Evolutionary conservation across 2,113 vertebrate species (phyloP).

Genomic region (Ranitomeya imitator): DNA sequence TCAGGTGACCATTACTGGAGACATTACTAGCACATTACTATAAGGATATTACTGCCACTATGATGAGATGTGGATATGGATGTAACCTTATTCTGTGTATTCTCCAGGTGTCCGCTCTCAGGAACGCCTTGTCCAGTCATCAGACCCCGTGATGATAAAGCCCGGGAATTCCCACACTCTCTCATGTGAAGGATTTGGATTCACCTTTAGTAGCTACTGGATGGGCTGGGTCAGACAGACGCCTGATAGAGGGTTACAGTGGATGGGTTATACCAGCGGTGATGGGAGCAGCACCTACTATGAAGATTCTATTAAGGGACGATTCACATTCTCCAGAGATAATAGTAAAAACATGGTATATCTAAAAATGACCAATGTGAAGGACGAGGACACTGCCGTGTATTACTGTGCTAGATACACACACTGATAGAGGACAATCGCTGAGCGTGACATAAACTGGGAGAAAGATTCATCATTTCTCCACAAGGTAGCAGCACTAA

Average conservation of each 20-base stretch:
- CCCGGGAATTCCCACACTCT: too few species aligned
- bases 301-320: conserved; percentile 53
- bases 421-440: neutral
- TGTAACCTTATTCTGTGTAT: too few species aligned
- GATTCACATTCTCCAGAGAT: conserved; percentile 56
- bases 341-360: conserved; percentile 17
- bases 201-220: conserved; percentile 7
- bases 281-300: conserved; percentile 9
- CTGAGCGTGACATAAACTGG: neutral
- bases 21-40: too few species aligned
- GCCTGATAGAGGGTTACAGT: conserved; percentile 23
- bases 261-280: conserved; percentile 13
- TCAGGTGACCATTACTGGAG: neutral
- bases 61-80: too few species aligned
- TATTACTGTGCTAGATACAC: conserved; percentile 37
- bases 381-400: conserved; percentile 24
- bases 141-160: too few species aligned
- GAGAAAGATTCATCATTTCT: neutral
- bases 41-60: too few species aligned
- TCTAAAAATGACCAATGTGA: conserved; percentile 30
- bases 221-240: conserved; percentile 12
- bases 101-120: too few species aligned
- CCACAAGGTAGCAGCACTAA: neutral
- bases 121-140: too few species aligned
- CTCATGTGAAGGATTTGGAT: neutral